Evolutionary conservation across 1,140 invertebrate species (phyloP).

Genomic region (Sesamia nonagrioides): DNA sequence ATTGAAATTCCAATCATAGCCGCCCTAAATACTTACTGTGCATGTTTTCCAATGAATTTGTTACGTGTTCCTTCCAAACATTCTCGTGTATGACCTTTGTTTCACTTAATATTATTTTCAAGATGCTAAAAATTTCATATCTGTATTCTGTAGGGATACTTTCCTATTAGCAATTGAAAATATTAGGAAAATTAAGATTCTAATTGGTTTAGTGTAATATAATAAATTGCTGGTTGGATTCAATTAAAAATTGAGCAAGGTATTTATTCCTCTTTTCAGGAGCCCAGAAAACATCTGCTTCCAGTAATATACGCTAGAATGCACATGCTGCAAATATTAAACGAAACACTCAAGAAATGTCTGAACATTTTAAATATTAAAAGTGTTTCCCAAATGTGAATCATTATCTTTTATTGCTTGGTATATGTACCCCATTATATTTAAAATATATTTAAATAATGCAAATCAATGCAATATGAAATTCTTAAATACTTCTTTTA

Average conservation of each 20-base stretch:
- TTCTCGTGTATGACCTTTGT: too few species aligned
- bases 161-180: too few species aligned
- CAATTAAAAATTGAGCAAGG: slow-evolving; percentile 21
- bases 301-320: slow-evolving; percentile 90
- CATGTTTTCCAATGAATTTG: too few species aligned
- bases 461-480: slow-evolving; percentile 20
- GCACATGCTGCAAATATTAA: slow-evolving; percentile 89
- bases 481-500: slow-evolving; percentile 4
- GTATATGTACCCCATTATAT: slow-evolving; percentile 29
- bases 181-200: too few species aligned
- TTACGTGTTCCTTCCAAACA: too few species aligned
- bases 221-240: slow-evolving; percentile 12
- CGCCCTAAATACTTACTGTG: too few species aligned
- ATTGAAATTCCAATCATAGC: too few species aligned
- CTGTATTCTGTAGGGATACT: too few species aligned
- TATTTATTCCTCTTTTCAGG: slow-evolving; percentile 84
- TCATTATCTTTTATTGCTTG: slow-evolving; percentile 64
- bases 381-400: slow-evolving; percentile 90
- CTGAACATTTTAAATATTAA: slow-evolving; percentile 89
- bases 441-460: slow-evolving; percentile 29
- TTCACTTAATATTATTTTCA: too few species aligned
- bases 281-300: slow-evolving; percentile 89
- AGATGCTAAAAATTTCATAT: too few species aligned
- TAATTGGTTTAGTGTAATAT: too few species aligned
- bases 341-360: slow-evolving; percentile 89